Base-by-base conservation (phyloP, 2,797 vertebrate species). In the Pelodytes ibericus region DNA sequence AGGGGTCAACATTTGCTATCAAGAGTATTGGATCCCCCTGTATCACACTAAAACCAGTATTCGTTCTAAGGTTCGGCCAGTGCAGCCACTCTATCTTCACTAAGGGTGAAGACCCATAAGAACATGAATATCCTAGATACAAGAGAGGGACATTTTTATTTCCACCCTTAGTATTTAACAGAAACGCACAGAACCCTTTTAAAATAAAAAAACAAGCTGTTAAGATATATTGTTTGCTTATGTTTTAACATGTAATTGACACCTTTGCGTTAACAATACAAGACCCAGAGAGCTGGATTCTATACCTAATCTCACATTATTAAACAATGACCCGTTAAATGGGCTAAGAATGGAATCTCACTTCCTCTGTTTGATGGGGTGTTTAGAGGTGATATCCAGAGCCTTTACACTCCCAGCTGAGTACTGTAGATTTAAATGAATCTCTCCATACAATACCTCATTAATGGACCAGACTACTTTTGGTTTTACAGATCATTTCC, bases 351-450 rank as follows among this genome's bases (percentile, higher is more conserved):
- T 53, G 49, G 24, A 53, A 53, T 53, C 49, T 53, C 49, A 53
- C 49, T 53, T 53, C 7, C 49, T 53, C 49, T 53, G 49, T 22
- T 53, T 53, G 49, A 9, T 53, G 16, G 44, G 44, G 24, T 56
- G 51, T 56, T 56, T 25, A 56, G 20, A 56, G 51, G 44, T 24
- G n/a, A 7, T 4, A 25, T 8, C n/a, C 49, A 6, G 49, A 53
- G 49, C 24, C 49, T 16, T 8, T 22, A 22, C 6, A 6, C 6
- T 53, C n/a, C 22, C 49, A 22, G 22, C 22, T 11, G n/a, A 22
- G 20, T 53, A 53, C 20, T 53, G 49, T 24, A 53, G n/a, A 16
- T 53, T 53, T 53, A 53, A 53, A 53, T 53, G 16, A 15, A 53
- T n/a, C 49, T 53, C 24, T 22, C 6, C n/a, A 25, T 53, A 22